Base-by-base conservation (phyloP, 1,140 invertebrate species). In the Formica exsecta region DNA sequence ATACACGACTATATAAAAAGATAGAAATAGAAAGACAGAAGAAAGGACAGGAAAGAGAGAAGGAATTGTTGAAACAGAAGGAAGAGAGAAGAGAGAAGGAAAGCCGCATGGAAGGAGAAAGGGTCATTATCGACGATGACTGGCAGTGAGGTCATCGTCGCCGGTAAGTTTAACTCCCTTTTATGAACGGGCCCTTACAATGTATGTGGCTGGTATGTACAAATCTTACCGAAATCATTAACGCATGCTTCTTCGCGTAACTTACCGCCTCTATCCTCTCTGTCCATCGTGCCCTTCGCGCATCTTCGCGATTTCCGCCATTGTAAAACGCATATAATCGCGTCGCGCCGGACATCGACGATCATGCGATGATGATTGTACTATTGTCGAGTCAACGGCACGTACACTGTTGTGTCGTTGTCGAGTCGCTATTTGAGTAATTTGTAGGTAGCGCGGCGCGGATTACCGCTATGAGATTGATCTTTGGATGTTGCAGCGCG, bases 81-180 rank as follows among this genome's bases (percentile, higher is more conserved):
- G 44, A 68, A 64, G 19, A 59, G 41, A 41, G 19, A 57, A 44
- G 48, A 29, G 32, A 48, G 51, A 5, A 65, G 25, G 29, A 41
- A 41, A 22, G 16, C 6, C n/a, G 71, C 22, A 64, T 61, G 64
- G 19, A 22, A 73, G 87, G 90, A 92, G 91, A 90, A 92, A 90
- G 83, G 91, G 91, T 92, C 90, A 93, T 94, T 94, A 94, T 93
- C 92, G 92, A 93, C 90, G 92, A 94, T 94, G 93, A 94, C 93
- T 94, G 92, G 93, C 93, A 93, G 85, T 83, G 85, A 83, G 89
- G 91, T 93, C 92, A 92, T 93, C 92, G 89, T 92, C 89, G 89
- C 83, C 87, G 86, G 64, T 85, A 73, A 91, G 91, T 92, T 93
- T 92, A 88, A 92, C 88, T 90, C 59, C 92, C 90, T 90, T 92